These are phyloP conservation scores for Drosophila parthenogenetica DNA, from an alignment of 2,888 invertebrate genomes.

Conservation along the genomic window DNA sequence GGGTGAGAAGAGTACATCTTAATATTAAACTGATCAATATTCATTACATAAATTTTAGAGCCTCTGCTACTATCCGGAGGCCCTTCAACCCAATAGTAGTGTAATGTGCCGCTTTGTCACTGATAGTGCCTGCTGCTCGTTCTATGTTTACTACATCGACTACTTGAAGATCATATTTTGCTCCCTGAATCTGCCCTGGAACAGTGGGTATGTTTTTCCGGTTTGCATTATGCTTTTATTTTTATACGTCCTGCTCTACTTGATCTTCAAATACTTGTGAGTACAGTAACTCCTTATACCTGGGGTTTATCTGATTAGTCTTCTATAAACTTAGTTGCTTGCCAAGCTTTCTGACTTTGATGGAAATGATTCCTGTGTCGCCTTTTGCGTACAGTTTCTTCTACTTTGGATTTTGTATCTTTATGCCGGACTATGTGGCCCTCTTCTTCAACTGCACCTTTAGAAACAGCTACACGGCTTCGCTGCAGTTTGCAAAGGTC, in stretches of 20 bases:
- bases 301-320: background rate
- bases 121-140: constrained; percentile 5
- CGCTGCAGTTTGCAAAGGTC: constrained; percentile 18
- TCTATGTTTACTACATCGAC: constrained; percentile 25
- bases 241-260: background rate
- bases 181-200: constrained; percentile 20
- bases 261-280: constrained; percentile 46
- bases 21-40: background rate
- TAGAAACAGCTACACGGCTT: background rate
- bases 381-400: constrained; percentile 35
- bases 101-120: constrained; percentile 30
- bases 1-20: constrained; percentile 17
- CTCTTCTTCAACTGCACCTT: constrained; percentile 7
- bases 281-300: background rate
- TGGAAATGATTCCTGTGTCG: constrained; percentile 44
- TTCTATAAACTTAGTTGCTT: constrained; percentile 39
- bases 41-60: constrained; percentile 5
- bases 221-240: background rate
- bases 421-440: constrained; percentile 26
- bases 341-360: constrained; percentile 51
- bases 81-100: background rate
- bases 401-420: constrained; percentile 28
- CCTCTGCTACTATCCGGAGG: constrained; percentile 18
- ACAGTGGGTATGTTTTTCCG: background rate
- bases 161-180: constrained; percentile 29